Evolutionary conservation across 2,888 invertebrate genomes (phyloP).

Genomic region (Plagodis pulveraria): DNA sequence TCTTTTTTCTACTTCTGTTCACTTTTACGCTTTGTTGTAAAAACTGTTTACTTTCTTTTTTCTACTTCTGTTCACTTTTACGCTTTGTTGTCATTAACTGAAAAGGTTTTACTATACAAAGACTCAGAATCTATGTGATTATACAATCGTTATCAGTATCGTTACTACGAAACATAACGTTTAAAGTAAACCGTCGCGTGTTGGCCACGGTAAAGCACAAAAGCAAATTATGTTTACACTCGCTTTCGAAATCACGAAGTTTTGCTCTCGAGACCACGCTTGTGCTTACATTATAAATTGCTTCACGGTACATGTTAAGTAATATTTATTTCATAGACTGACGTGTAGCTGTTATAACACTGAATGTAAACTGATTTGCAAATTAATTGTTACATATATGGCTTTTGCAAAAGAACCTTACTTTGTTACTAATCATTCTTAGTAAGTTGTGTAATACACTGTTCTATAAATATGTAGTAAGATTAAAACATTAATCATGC

Average conservation of each 20-base stretch:
- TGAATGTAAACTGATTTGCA: conserved; percentile 23
- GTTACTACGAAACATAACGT: conserved; percentile 15
- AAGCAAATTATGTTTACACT: conserved; percentile 53
- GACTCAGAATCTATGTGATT: conserved; percentile 17
- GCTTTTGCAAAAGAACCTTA: conserved; percentile 8
- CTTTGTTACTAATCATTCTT: neutral
- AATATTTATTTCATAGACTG: conserved; percentile 34
- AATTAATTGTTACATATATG: conserved; percentile 17
- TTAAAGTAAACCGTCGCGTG: conserved; percentile 34
- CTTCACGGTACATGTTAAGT: conserved; percentile 44
- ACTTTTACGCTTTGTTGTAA: too few species aligned
- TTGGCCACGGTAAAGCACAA: conserved; percentile 40
- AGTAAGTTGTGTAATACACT: neutral
- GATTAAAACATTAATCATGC: too few species aligned
- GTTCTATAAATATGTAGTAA: too few species aligned
- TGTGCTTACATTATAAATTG: conserved; percentile 42
- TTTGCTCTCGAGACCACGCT: conserved; percentile 70
- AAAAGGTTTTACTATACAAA: neutral
- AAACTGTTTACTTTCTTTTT: too few species aligned
- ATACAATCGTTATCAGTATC: conserved; percentile 25
- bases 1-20: too few species aligned
- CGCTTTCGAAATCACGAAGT: conserved; percentile 76
- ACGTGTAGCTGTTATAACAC: conserved; percentile 24
- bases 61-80: too few species aligned
- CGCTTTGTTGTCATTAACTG: too few species aligned